A percentile compares a stretch with the other conserved stretches of the same genome.
Evolutionary conservation across 2,113 vertebrate species (phyloP).

Genomic region (Xiphorhynchus elegans): DNA sequence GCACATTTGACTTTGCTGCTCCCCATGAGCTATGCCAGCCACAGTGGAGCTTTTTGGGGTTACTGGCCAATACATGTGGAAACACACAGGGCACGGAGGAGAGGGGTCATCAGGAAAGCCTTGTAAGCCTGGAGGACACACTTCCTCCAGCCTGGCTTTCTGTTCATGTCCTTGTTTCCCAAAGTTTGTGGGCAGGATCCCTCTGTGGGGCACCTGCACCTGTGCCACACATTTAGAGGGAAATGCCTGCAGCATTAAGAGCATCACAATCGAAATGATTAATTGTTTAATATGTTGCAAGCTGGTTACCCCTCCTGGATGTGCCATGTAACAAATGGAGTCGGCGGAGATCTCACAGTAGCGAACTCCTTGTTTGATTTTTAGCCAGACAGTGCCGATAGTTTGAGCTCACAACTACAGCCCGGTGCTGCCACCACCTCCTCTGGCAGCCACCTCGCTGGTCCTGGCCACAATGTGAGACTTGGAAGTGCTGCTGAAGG

Average conservation of each 20-base stretch:
- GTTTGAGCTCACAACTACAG: background rate
- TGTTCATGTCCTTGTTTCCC: background rate
- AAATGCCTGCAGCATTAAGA: slow-evolving; percentile 11
- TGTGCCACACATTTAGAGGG: background rate
- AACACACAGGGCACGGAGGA: rapidly evolving
- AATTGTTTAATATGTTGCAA: slow-evolving; percentile 50
- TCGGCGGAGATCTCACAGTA: background rate
- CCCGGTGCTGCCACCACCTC: background rate
- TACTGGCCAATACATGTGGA: background rate
- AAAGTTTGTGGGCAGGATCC: background rate
- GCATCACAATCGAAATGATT: background rate
- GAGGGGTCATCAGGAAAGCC: background rate
- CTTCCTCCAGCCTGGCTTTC: background rate
- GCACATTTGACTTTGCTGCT: rapidly evolving
- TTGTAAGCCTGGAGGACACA: background rate
- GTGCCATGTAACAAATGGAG: slow-evolving; percentile 30
- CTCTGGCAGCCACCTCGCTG: background rate
- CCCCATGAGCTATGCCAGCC: background rate
- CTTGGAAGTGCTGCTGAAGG: background rate
- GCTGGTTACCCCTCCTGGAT: slow-evolving; percentile 20
- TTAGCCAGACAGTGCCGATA: background rate
- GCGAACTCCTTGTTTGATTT: slow-evolving; percentile 11
- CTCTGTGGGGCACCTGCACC: background rate
- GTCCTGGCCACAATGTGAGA: background rate
- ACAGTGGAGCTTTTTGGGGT: background rate